Percentiles rank a stretch among this genome's conserved stretches.
Conservation (phyloP, 2,888 invertebrate species). For the Hypsopygia costalis region DNA sequence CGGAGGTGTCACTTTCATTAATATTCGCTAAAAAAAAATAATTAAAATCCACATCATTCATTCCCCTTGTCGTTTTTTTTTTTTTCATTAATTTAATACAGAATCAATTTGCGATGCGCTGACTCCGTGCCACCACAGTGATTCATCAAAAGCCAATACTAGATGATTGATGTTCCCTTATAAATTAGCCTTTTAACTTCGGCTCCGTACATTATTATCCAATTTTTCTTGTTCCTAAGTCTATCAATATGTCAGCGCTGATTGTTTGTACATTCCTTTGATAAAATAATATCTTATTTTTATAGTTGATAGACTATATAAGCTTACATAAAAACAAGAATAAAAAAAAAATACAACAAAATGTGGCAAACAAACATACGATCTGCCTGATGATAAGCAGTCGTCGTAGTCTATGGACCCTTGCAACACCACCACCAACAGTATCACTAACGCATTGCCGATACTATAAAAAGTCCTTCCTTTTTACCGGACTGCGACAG, state of each 20-base stretch:
- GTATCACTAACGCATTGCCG: too few species aligned
- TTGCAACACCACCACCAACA: too few species aligned
- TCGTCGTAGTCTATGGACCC: too few species aligned
- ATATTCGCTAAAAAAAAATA: constrained; percentile 3
- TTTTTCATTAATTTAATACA: constrained; percentile 1
- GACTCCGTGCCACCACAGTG: constrained; percentile 3
- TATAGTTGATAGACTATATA: too few species aligned
- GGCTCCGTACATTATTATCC: constrained; percentile 4
- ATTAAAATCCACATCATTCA: constrained; percentile 6
- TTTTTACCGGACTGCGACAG: too few species aligned
- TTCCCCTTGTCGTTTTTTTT: not conserved
- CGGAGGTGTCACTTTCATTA: not conserved
- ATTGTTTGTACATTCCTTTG: too few species aligned
- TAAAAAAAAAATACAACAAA: too few species aligned
- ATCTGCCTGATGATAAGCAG: too few species aligned
- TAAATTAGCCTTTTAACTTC: constrained; percentile 10
- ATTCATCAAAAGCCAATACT: constrained; percentile 10
- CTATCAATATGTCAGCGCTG: not conserved
- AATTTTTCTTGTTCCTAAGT: constrained; percentile 1
- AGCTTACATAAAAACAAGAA: too few species aligned
- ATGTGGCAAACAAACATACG: too few species aligned
- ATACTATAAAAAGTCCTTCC: too few species aligned
- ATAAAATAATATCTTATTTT: too few species aligned
- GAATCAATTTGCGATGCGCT: constrained; percentile 7
- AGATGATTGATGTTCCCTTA: constrained; percentile 9